phyloP scores from a whole-genome alignment of 2,888 invertebrate genomes.

The Leucoma salicis region DNA sequence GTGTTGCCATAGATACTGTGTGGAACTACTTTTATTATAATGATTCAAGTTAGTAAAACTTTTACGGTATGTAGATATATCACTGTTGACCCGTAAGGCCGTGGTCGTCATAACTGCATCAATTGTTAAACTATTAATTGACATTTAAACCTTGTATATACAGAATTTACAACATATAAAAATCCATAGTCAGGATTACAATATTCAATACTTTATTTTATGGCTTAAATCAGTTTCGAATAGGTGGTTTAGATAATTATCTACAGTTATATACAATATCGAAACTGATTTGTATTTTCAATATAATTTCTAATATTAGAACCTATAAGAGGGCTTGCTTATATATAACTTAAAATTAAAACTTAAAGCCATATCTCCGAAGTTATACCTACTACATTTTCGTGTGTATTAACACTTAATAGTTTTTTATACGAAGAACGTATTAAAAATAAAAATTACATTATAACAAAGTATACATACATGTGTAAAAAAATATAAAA shows the following conservation, averaged over 20 bases:
- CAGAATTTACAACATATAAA: constrained; percentile 20
- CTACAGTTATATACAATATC: constrained; percentile 53
- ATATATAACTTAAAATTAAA: constrained; percentile 36
- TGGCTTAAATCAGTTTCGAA: constrained; percentile 74
- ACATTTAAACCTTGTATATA: constrained; percentile 35
- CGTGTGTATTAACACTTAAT: too few species aligned
- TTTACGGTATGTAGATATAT: too few species aligned
- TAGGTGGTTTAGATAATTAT: constrained; percentile 49
- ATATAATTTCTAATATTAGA: constrained; percentile 33
- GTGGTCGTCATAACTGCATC: too few species aligned
- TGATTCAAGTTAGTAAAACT: too few species aligned
- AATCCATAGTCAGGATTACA: constrained; percentile 27
- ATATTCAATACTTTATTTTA: constrained; percentile 50
- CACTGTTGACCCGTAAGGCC: too few species aligned
- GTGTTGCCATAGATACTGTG: too few species aligned
- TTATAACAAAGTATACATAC: too few species aligned
- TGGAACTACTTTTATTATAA: too few species aligned
- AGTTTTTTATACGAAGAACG: too few species aligned
- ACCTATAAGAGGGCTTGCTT: constrained; percentile 24
- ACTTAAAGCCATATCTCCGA: constrained; percentile 44
- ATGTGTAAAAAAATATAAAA: too few species aligned
- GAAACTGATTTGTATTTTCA: constrained; percentile 51
- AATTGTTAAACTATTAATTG: too few species aligned
- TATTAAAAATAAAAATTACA: too few species aligned
- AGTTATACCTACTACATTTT: constrained; percentile 4